Evolutionary conservation across 2,797 vertebrate species (phyloP).

Genomic region (Hydrocynus forskahlii): DNA sequence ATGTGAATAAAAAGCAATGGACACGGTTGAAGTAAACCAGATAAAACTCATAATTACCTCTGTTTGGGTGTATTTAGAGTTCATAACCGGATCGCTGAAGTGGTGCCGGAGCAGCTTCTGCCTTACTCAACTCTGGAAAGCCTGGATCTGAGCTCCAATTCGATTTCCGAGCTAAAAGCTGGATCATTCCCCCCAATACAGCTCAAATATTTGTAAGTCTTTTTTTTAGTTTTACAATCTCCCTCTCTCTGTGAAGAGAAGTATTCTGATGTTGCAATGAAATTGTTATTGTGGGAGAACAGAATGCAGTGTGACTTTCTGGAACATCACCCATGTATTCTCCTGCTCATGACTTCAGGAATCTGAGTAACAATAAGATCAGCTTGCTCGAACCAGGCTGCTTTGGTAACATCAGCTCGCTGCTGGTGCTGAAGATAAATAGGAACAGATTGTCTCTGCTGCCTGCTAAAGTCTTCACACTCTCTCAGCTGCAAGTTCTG

Average conservation of each 20-base stretch:
- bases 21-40: not conserved
- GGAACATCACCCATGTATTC: slow-evolving; percentile 8
- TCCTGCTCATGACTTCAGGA: slow-evolving; percentile 75
- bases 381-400: slow-evolving; percentile 89
- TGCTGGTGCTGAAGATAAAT: slow-evolving; percentile 94
- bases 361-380: slow-evolving; percentile 98
- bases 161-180: slow-evolving; percentile 89
- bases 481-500: slow-evolving; percentile 93
- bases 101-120: slow-evolving; percentile 84
- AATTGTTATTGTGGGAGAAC: not conserved
- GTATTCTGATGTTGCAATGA: not conserved
- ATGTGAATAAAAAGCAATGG: not conserved
- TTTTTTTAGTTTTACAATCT: not conserved
- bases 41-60: not conserved
- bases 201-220: slow-evolving; percentile 91
- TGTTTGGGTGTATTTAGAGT: slow-evolving; percentile 75
- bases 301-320: not conserved
- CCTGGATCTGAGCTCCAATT: slow-evolving; percentile 93
- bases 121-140: slow-evolving; percentile 87
- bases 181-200: slow-evolving; percentile 91
- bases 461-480: slow-evolving; percentile 91
- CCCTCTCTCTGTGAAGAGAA: not conserved
- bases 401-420: slow-evolving; percentile 92
- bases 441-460: slow-evolving; percentile 89
- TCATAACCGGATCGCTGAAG: slow-evolving; percentile 89